A percentile compares a stretch with the other conserved stretches of the same genome.
Conservation (phyloP, 2,113 vertebrate genomes). For the Peromyscus californicus region DNA sequence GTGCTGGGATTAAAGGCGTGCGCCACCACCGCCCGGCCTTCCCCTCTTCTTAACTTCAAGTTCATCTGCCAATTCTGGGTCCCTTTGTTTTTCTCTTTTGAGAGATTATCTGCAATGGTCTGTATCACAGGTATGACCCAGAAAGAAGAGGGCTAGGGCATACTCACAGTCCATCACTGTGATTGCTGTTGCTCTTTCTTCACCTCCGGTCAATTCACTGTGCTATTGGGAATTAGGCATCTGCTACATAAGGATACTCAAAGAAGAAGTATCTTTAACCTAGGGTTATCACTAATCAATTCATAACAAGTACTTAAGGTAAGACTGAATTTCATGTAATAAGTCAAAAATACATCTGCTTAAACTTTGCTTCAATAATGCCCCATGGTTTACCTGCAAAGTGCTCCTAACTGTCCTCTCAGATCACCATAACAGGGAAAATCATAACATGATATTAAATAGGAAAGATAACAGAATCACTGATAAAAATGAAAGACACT, state of each 20-base stretch:
- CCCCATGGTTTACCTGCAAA: not conserved
- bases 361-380: not conserved
- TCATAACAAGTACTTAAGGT: not conserved
- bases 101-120: not conserved
- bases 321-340: not conserved
- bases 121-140: not conserved
- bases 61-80: not conserved
- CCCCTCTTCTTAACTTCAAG: not conserved
- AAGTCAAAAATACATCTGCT: slow-evolving; percentile 7
- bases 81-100: not conserved
- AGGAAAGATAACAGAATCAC: not conserved
- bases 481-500: not conserved
- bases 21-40: no score
- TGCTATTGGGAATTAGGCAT: not conserved
- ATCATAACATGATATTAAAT: not conserved
- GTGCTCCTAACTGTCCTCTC: not conserved
- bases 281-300: not conserved
- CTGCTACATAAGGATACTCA: not conserved
- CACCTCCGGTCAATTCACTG: not conserved
- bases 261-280: not conserved
- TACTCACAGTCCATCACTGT: not conserved
- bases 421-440: not conserved
- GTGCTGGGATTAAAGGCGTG: no score
- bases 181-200: not conserved
- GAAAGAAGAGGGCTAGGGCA: not conserved